Evolutionary conservation across 2,888 invertebrate genomes (phyloP), one percentile per base, ranked within the genome.

Genomic region (Hypomecis punctinalis): DNA sequence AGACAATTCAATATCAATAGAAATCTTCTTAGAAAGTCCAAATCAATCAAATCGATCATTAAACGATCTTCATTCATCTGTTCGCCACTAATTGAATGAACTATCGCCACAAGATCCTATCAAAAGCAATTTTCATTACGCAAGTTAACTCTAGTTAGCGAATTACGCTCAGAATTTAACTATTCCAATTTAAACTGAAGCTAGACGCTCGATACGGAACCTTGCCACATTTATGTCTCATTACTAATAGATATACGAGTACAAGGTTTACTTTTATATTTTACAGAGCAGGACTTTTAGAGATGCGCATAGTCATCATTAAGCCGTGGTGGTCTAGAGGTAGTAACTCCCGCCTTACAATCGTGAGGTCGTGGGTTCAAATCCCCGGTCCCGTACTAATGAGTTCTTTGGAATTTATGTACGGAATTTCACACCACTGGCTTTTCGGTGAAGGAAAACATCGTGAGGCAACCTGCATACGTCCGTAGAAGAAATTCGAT

Each of bases 111-210:
- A 74, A 73, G 78, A 79, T 80, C 75, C 77, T 78, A 79, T 81
- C 81, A 72, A 66, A 74, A 74, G 76, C 76, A 78, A 83, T 82
- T 83, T 81, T 77, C 79, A 82, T 81, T 80, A 82, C 76, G 75
- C 76, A 72, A 75, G 75, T 76, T 78, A 77, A 78, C 75, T 79
- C 73, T 76, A 74, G 76, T 79, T 77, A 76, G 75, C 79, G 73
- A 82, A 77, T 80, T 79, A 79, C 76, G 66, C 73, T 74, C 73
- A 73, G 72, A 74, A 76, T 76, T 76, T 61, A 85, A 85, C 84
- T 83, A 84, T 84, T 84, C 76, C 81, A 85, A 85, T 85, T 85
- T 79, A 74, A 78, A 76, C 73, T 52, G 13, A 10, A 51, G 39
- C 33, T 62, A 62, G 37, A 43, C 39, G 43, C 40, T 76, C 49